Base-by-base conservation (phyloP, 2,888 invertebrate genomes). In the Selenia dentaria region DNA sequence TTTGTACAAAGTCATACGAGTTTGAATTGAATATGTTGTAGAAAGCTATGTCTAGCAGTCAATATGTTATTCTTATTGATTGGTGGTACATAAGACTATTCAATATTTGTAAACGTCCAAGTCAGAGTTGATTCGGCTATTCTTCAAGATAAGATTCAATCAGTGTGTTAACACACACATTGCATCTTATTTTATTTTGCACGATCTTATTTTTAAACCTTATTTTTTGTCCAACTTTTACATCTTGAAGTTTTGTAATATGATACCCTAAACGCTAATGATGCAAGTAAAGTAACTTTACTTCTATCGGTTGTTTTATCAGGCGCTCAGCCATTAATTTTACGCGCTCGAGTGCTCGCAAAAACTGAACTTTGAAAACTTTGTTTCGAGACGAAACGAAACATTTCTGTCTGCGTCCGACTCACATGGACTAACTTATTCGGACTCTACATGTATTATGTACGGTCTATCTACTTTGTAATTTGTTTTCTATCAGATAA, bases 281-380 rank as follows among this genome's bases (percentile, higher is more conserved):
- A 62, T 56, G 54, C 55, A 59, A 62, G 59, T 35, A 61, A 68
- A 55, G 36, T 60, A 69, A 67, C 54, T 64, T 62, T 59, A 64
- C 57, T 57, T 59, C 36, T 66, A 65, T 68, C 62, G 54, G 54
- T 57, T 60, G 65, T 67, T 67, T 57, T 62, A 69, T 68, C 57
- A 58, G 74, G 68, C 62, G 64, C 43, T 16, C 52, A 58, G 43
- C 61, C 67, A 76, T 71, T 76, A 71, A 78, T 77, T 74, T 65
- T 64, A 62, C 62, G 48, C 61, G 63, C 64, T 53, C 56, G 57
- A 63, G 54, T 66, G 67, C 59, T 56, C 57, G 50, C 57, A 56
- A 62, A 65, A 72, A 74, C 62, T 66, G 60, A 68, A 67, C 63
- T n/a, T n/a, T n/a, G n/a, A n/a, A n/a, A 71, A 71, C 64, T 72